Conservation (phyloP, 2,113 vertebrate species). For the Eptesicus fuscus region DNA sequence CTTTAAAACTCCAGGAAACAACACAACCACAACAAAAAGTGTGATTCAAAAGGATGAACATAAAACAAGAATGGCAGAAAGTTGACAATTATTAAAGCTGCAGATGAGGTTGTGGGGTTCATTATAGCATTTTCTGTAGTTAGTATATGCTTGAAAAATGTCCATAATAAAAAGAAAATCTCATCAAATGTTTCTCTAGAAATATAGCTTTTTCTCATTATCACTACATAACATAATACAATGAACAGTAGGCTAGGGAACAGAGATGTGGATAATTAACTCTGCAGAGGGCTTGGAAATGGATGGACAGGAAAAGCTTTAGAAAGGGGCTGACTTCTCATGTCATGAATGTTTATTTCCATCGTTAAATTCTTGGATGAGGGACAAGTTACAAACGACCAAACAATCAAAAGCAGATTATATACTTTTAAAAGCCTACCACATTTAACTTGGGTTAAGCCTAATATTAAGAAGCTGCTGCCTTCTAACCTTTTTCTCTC, state of each 20-base stretch:
- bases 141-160: neutral
- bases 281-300: slow-evolving; percentile 8
- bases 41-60: neutral
- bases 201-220: slow-evolving; percentile 39
- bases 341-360: slow-evolving; percentile 54
- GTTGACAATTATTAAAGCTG: neutral
- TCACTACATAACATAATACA: slow-evolving; percentile 2
- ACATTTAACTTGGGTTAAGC: slow-evolving; percentile 28
- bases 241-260: slow-evolving; percentile 16
- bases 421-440: slow-evolving; percentile 12
- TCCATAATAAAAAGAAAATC: slow-evolving; percentile 39
- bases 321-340: slow-evolving; percentile 31
- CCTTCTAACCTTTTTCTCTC: slow-evolving; percentile 1
- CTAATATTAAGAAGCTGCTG: slow-evolving; percentile 33
- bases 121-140: neutral
- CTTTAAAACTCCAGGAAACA: slow-evolving; percentile 24
- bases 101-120: neutral
- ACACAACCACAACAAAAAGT: neutral
- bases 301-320: slow-evolving; percentile 11
- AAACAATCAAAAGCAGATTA: slow-evolving; percentile 52
- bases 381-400: slow-evolving; percentile 48
- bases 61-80: neutral
- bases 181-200: slow-evolving; percentile 2
- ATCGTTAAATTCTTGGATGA: slow-evolving; percentile 49
- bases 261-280: slow-evolving; percentile 25